phyloP scores from a whole-genome alignment of 2,888 invertebrate species.

The Acronicta leporina region DNA sequence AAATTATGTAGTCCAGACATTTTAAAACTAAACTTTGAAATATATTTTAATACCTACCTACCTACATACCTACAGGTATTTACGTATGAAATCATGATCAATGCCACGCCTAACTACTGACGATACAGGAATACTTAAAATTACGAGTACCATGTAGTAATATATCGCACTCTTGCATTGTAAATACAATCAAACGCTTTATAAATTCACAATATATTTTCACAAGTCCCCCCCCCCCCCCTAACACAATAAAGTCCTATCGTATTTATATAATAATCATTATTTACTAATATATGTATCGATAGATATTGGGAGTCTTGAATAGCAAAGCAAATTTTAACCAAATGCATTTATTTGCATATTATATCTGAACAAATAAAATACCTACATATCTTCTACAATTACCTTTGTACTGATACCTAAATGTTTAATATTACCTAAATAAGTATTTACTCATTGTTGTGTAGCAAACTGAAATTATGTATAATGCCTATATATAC shows the following conservation, averaged over 20 bases:
- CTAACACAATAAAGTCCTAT: constrained; percentile 3
- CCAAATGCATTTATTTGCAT: constrained; percentile 16
- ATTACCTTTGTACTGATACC: constrained; percentile 46
- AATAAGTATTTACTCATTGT: constrained; percentile 41
- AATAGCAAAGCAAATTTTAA: constrained; percentile 10
- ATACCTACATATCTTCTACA: constrained; percentile 56
- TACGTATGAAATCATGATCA: constrained; percentile 20
- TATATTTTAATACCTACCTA: neutral
- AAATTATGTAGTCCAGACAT: neutral
- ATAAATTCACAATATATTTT: neutral
- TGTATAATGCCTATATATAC: constrained; percentile 30
- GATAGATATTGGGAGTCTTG: neutral
- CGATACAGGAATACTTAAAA: constrained; percentile 45
- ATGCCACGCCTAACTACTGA: constrained; percentile 31
- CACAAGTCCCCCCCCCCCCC: neutral
- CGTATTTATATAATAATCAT: constrained; percentile 19
- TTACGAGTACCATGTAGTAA: neutral
- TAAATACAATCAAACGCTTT: constrained; percentile 37
- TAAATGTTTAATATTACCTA: constrained; percentile 36
- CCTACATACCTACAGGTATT: neutral
- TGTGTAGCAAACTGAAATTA: constrained; percentile 9
- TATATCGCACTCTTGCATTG: constrained; percentile 39
- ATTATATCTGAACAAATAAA: constrained; percentile 23
- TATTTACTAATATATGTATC: constrained; percentile 7
- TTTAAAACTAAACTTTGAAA: neutral